phyloP scores from a whole-genome alignment of 2,113 vertebrate genomes.

The Lipophrys pholis region DNA sequence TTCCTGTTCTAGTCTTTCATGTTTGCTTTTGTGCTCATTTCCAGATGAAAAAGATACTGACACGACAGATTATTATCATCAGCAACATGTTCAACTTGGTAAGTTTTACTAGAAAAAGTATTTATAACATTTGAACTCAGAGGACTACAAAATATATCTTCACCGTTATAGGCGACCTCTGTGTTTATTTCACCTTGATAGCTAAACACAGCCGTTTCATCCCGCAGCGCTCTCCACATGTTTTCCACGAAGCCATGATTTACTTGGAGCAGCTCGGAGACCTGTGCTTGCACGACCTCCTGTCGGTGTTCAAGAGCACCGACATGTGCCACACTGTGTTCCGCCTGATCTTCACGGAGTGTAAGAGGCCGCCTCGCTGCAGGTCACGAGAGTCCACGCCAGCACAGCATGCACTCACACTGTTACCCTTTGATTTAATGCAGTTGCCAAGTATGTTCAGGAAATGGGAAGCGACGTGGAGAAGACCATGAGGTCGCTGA shows the following conservation, averaged over 20 bases:
- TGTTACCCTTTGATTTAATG: neutral
- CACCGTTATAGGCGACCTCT: no score
- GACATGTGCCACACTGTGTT: constrained; percentile 68
- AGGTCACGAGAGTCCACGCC: no score
- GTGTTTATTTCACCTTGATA: no score
- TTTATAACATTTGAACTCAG: no score
- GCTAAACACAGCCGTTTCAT: neutral
- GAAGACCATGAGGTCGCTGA: constrained; percentile 75
- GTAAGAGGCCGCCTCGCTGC: constrained; percentile 78
- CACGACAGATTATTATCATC: constrained; percentile 50
- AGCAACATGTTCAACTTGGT: constrained; percentile 69
- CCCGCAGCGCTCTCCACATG: constrained; percentile 10
- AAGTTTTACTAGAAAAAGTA: constrained; percentile 52
- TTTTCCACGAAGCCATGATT: constrained; percentile 57
- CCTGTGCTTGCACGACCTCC: constrained; percentile 49
- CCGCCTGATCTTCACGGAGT: constrained; percentile 84
- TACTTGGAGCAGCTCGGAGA: constrained; percentile 84
- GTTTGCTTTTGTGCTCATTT: constrained; percentile 18
- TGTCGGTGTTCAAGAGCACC: constrained; percentile 69
- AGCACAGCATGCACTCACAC: neutral
- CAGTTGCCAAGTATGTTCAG: constrained; percentile 83
- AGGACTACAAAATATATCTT: no score
- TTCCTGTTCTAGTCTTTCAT: no score
- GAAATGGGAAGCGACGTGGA: constrained; percentile 76
- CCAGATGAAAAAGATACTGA: constrained; percentile 51